A percentile compares a stretch with the other conserved stretches of the same genome.
phyloP scores from a whole-genome alignment of 2,797 vertebrate species.

The Scomberomorus guttatus region DNA sequence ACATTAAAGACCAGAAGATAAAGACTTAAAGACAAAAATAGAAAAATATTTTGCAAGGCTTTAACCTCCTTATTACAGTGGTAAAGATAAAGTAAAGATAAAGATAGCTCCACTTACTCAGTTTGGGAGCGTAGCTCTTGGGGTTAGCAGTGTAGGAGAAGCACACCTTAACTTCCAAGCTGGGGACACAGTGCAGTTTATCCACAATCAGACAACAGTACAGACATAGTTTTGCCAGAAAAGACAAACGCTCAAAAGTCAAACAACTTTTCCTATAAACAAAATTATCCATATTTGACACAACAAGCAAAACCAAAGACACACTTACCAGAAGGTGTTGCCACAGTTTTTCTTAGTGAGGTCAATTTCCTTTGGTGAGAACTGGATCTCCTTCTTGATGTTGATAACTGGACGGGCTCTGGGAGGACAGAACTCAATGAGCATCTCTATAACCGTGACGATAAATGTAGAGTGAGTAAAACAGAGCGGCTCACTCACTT shows the following conservation, averaged over 20 bases:
- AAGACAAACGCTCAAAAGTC: not conserved
- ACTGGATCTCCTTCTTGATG: slow-evolving; percentile 88
- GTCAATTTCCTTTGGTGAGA: slow-evolving; percentile 89
- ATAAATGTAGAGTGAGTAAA: not conserved
- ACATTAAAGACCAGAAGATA: not conserved
- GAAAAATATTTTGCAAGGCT: not conserved
- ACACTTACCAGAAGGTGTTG: slow-evolving; percentile 78
- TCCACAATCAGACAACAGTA: slow-evolving; percentile 25
- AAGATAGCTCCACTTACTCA: slow-evolving; percentile 87
- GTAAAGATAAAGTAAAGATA: not conserved
- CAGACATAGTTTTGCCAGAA: not conserved
- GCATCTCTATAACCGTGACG: not conserved
- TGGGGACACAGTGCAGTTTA: slow-evolving; percentile 68
- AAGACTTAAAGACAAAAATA: not conserved
- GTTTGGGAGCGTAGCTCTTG: slow-evolving; percentile 83
- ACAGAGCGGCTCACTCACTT: slow-evolving; percentile 79
- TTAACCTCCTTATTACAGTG: not conserved
- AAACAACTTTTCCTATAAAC: not conserved
- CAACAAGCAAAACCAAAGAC: not conserved
- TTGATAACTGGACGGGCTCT: slow-evolving; percentile 93
- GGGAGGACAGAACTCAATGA: slow-evolving; percentile 36
- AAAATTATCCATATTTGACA: not conserved
- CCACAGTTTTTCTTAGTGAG: slow-evolving; percentile 87
- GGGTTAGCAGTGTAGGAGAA: slow-evolving; percentile 91
- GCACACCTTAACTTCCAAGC: slow-evolving; percentile 89